phyloP scores from a whole-genome alignment of 23 tunicate species.

The Diplosoma virens region DNA sequence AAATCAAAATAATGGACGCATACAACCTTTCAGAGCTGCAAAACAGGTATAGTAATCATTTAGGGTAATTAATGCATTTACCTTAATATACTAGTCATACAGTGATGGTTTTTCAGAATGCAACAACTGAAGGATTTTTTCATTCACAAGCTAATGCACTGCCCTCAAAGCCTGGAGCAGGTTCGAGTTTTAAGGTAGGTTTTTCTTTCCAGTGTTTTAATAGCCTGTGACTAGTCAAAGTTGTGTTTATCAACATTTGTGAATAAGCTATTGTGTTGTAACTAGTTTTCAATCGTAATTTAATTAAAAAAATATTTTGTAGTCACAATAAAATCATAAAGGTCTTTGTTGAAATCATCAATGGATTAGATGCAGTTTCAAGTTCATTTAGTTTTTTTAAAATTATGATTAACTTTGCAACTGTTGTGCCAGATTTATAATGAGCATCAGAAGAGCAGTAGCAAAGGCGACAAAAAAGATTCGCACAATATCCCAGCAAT shows the following conservation, averaged over 20 bases:
- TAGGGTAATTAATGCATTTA: too few species aligned
- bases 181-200: neutral
- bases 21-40: slow-evolving; percentile 90
- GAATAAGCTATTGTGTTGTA: too few species aligned
- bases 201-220: too few species aligned
- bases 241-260: too few species aligned
- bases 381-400: too few species aligned
- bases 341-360: too few species aligned
- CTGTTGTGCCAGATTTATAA: neutral
- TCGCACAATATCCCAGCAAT: neutral
- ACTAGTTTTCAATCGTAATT: too few species aligned
- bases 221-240: too few species aligned
- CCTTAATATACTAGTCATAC: too few species aligned
- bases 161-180: slow-evolving; percentile 2
- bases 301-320: too few species aligned
- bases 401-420: neutral
- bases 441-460: neutral
- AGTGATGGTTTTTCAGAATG: slow-evolving; percentile 72
- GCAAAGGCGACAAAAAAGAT: neutral
- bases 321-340: too few species aligned
- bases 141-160: slow-evolving; percentile 18
- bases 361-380: too few species aligned
- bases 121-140: slow-evolving; percentile 86
- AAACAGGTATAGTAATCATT: slow-evolving; percentile 76
- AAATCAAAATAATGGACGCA: slow-evolving; percentile 34